Evolutionary conservation across 2,888 invertebrate genomes (phyloP).

Genomic region (Dynastes tityus): DNA sequence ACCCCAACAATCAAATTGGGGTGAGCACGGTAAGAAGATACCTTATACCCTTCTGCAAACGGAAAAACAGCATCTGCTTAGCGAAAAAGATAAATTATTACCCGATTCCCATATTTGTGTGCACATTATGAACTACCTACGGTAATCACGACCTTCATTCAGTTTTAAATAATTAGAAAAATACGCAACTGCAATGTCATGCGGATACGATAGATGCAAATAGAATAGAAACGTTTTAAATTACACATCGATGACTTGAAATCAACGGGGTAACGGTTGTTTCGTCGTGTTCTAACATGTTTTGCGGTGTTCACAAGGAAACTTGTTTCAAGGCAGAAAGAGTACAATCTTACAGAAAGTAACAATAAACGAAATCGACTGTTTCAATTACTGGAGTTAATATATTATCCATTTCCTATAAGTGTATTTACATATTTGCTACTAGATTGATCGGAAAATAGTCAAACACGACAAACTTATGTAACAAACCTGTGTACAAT

Average conservation of each 20-base stretch:
- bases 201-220: too few species aligned
- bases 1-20: conserved; percentile 22
- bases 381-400: too few species aligned
- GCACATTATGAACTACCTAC: neutral
- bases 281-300: conserved; percentile 14
- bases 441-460: too few species aligned
- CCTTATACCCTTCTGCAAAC: conserved; percentile 5
- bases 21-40: conserved; percentile 11
- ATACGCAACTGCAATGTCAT: too few species aligned
- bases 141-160: neutral
- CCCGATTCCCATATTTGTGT: neutral
- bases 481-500: too few species aligned
- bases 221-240: too few species aligned
- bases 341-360: too few species aligned
- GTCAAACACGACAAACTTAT: too few species aligned
- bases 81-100: conserved; percentile 12
- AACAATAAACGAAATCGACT: too few species aligned
- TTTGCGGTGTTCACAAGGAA: neutral
- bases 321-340: neutral
- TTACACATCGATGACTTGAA: neutral
- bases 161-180: too few species aligned
- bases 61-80: conserved; percentile 9
- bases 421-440: too few species aligned
- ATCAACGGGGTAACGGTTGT: conserved; percentile 7
- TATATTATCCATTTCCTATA: too few species aligned